Percentiles rank a stretch among this genome's conserved stretches.
phyloP scores from a whole-genome alignment of 2,888 invertebrate species.

The Rhaphigaster nebulosa region DNA sequence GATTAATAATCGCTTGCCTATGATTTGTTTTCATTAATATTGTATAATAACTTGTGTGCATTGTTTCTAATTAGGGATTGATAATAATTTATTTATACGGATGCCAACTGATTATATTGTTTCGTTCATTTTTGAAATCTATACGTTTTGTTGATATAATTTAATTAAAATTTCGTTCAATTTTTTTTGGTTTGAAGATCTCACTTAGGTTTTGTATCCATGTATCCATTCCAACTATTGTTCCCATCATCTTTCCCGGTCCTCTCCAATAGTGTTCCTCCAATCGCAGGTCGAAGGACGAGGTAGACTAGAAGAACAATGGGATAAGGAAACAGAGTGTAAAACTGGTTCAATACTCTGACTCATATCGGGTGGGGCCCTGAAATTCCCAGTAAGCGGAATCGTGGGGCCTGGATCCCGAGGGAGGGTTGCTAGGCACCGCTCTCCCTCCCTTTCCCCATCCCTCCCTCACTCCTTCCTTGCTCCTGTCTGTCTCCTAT shows the following conservation, averaged over 20 bases:
- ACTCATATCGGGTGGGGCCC: constrained; percentile 57
- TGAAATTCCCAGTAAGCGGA: constrained; percentile 55
- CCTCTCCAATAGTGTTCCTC: neutral
- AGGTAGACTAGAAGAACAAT: constrained; percentile 23
- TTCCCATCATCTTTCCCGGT: neutral
- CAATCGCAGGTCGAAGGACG: neutral
- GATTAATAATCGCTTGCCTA: too few species aligned
- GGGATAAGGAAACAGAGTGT: constrained; percentile 49
- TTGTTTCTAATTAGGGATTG: too few species aligned
- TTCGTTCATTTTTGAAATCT: too few species aligned
- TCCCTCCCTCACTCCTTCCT: neutral
- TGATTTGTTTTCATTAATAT: too few species aligned
- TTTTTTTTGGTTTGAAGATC: too few species aligned
- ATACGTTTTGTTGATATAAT: too few species aligned
- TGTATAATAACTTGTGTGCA: too few species aligned
- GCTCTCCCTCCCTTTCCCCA: neutral
- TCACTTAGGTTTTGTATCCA: too few species aligned
- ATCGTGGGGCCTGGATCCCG: constrained; percentile 36
- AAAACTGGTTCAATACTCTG: constrained; percentile 59
- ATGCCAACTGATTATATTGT: too few species aligned
- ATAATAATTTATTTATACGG: too few species aligned
- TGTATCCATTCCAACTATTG: neutral
- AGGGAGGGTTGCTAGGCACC: constrained; percentile 59
- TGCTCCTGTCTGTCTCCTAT: neutral
- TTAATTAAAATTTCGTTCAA: too few species aligned